Percentiles rank a stretch among this genome's conserved stretches.
Evolutionary conservation across 2,888 invertebrate genomes (phyloP).

Genomic region (Pocota personata): DNA sequence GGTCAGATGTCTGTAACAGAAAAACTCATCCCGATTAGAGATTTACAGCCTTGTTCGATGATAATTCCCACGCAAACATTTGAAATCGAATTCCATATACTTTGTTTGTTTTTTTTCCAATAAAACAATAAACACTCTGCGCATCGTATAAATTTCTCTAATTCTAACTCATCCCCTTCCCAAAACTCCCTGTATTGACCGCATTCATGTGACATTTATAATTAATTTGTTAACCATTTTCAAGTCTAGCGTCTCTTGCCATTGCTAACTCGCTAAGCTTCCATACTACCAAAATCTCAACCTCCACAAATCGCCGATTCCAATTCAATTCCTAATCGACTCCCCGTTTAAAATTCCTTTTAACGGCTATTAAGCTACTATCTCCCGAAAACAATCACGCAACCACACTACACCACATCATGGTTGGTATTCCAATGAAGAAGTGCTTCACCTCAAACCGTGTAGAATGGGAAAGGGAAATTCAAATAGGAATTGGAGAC

Average conservation of each 20-base stretch:
- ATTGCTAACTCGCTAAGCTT: background rate
- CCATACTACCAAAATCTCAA: background rate
- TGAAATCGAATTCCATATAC: background rate
- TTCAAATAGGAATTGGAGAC: slow-evolving; percentile 36
- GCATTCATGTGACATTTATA: slow-evolving; percentile 11
- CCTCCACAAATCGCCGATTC: background rate
- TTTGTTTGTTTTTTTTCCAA: background rate
- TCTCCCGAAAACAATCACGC: slow-evolving; percentile 53
- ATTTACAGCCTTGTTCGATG: background rate
- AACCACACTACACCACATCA: slow-evolving; percentile 20
- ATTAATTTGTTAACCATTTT: slow-evolving; percentile 44
- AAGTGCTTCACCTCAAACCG: slow-evolving; percentile 28
- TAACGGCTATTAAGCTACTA: slow-evolving; percentile 62
- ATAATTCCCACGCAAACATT: slow-evolving; percentile 1
- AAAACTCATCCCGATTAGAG: background rate
- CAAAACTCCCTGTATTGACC: slow-evolving; percentile 11
- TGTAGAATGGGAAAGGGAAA: background rate
- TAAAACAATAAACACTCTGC: slow-evolving; percentile 17
- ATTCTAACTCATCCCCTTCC: background rate
- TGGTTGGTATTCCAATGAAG: slow-evolving; percentile 40
- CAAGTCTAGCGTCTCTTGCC: background rate
- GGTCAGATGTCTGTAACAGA: background rate
- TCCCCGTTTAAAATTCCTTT: slow-evolving; percentile 57
- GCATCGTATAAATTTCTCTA: background rate
- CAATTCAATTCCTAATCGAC: slow-evolving; percentile 21